phyloP scores from a whole-genome alignment of 2,113 vertebrate genomes.

The Larimichthys polyactis region DNA sequence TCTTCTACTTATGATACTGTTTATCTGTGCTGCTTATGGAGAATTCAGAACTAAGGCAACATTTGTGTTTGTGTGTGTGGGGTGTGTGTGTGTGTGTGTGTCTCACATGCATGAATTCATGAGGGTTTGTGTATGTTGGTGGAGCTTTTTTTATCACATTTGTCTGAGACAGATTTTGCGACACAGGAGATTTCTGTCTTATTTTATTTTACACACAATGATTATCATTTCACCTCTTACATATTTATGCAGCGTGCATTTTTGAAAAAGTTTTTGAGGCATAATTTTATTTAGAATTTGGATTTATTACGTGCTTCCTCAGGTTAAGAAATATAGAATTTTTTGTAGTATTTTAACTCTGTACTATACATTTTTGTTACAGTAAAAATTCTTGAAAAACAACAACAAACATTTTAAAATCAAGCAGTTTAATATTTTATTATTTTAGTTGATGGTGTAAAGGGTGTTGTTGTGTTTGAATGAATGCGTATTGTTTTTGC shows the following conservation, averaged over 20 bases:
- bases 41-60: slow-evolving; percentile 6
- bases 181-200: slow-evolving; percentile 18
- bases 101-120: slow-evolving; percentile 41
- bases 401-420: background rate
- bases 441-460: slow-evolving; percentile 1
- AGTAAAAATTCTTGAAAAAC: background rate
- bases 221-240: background rate
- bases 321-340: background rate
- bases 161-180: slow-evolving; percentile 10
- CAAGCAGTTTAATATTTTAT: background rate
- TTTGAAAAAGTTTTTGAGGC: background rate
- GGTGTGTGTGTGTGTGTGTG: slow-evolving; percentile 14
- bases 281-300: background rate
- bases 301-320: background rate
- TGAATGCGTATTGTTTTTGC: background rate
- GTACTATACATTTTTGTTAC: background rate
- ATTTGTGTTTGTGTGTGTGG: slow-evolving; percentile 12
- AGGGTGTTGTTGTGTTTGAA: background rate
- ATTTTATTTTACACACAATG: slow-evolving; percentile 1
- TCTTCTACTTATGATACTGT: background rate
- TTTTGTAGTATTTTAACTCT: background rate
- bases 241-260: background rate
- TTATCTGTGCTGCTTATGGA: slow-evolving; percentile 5
- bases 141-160: slow-evolving; percentile 21
- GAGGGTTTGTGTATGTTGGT: slow-evolving; percentile 41